phyloP scores from a whole-genome alignment of 2,797 vertebrate species.

The Sebastes flavidus region DNA sequence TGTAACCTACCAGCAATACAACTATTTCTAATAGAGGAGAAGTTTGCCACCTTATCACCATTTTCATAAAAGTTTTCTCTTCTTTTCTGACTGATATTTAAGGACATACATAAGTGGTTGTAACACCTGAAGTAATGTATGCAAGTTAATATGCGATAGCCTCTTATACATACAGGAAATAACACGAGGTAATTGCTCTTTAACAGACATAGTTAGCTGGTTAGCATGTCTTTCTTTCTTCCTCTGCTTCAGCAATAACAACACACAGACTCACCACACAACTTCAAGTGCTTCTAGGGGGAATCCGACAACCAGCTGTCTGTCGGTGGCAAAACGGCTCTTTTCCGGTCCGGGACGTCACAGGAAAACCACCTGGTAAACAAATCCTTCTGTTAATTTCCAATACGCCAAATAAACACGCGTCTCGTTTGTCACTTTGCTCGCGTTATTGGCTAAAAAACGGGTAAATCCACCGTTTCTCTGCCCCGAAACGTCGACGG shows the following conservation, averaged over 20 bases:
- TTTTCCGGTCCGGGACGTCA: slow-evolving; percentile 47
- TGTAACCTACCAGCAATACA: neutral
- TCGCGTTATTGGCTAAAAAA: slow-evolving; percentile 7
- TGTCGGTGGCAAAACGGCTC: slow-evolving; percentile 4
- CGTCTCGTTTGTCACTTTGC: neutral
- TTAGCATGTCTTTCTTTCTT: neutral
- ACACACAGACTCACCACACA: slow-evolving; percentile 62
- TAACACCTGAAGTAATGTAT: neutral
- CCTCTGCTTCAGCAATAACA: no score
- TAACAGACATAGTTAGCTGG: neutral
- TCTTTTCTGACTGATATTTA: neutral
- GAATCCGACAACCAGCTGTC: slow-evolving; percentile 67
- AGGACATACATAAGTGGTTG: neutral
- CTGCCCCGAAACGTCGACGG: slow-evolving; percentile 15
- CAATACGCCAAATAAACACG: neutral
- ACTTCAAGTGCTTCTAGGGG: slow-evolving; percentile 57
- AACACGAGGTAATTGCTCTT: neutral
- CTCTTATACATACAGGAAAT: no score
- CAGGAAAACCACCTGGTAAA: slow-evolving; percentile 4
- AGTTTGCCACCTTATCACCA: neutral
- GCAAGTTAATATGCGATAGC: neutral
- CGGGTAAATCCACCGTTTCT: slow-evolving; percentile 25
- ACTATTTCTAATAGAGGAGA: no score
- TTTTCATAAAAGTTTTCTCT: neutral
- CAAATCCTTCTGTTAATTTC: neutral